Conservation (phyloP, 1,140 invertebrate genomes). For the Gonioctena quinquepunctata region DNA sequence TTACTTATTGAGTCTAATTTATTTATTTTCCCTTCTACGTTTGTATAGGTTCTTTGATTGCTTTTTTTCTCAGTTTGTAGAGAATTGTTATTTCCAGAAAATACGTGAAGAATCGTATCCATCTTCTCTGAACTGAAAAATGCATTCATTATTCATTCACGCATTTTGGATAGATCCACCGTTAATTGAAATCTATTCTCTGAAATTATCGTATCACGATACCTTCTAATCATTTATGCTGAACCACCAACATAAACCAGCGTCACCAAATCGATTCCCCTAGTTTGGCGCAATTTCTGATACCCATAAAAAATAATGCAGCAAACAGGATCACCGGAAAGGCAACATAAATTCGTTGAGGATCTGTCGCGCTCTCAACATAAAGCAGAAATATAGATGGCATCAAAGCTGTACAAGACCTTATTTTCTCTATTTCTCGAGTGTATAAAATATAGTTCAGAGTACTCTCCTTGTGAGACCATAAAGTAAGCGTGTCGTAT, state of each 20-base stretch:
- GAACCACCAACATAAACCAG: background rate
- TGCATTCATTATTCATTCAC: too few relatives aligned
- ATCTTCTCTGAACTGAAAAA: too few relatives aligned
- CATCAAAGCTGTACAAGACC: background rate
- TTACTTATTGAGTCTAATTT: too few relatives aligned
- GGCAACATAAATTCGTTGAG: background rate
- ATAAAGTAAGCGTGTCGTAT: background rate
- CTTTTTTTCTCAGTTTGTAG: too few relatives aligned
- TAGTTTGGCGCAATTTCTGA: background rate
- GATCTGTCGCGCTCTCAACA: conserved; percentile 4
- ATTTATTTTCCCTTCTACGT: too few relatives aligned
- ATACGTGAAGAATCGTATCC: too few relatives aligned
- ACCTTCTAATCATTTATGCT: too few relatives aligned
- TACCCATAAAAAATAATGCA: background rate
- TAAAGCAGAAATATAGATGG: conserved; percentile 2
- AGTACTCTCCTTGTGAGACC: background rate
- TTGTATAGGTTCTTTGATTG: too few relatives aligned
- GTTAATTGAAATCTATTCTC: too few relatives aligned
- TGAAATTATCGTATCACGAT: too few relatives aligned
- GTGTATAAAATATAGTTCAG: conserved; percentile 7
- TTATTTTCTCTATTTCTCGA: conserved; percentile 9
- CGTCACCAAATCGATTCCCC: background rate
- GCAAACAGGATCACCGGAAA: background rate
- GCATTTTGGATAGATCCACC: too few relatives aligned
- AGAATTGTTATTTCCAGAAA: too few relatives aligned